These are phyloP conservation scores for Drosophila funebris DNA, from an alignment of 1,140 invertebrate genomes.

Conservation along the genomic window DNA sequence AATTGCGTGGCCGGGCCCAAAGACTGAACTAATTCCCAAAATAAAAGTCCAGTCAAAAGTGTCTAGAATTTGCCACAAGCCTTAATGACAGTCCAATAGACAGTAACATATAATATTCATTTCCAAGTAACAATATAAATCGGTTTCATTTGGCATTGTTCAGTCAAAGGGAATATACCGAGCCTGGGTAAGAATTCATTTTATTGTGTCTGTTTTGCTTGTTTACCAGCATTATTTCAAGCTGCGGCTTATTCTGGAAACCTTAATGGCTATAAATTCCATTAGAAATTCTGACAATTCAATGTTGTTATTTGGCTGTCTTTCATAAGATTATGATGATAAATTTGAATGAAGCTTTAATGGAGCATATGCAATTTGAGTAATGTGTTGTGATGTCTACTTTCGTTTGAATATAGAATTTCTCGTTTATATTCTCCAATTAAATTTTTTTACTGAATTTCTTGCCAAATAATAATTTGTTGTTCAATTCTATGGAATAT, in stretches of 20 bases:
- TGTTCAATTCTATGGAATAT: not conserved
- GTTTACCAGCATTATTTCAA: slow-evolving; percentile 3
- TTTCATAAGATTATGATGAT: not conserved
- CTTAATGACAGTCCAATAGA: slow-evolving; percentile 46
- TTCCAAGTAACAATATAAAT: slow-evolving; percentile 16
- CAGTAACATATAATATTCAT: slow-evolving; percentile 28
- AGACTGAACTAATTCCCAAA: not conserved
- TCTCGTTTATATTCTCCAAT: too few relatives aligned
- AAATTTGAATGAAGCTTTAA: not conserved
- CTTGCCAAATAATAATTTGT: not conserved
- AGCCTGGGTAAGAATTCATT: not conserved
- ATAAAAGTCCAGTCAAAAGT: slow-evolving; percentile 32
- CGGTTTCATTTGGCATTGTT: not conserved
- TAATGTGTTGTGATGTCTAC: not conserved
- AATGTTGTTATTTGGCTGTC: not conserved
- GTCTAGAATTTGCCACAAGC: slow-evolving; percentile 25
- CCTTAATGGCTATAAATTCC: not conserved
- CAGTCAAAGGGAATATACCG: not conserved
- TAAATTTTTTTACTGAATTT: not conserved
- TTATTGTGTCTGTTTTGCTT: not conserved
- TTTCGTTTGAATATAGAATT: not conserved
- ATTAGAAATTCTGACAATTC: not conserved
- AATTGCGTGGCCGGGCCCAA: slow-evolving; percentile 27
- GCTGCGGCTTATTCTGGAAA: not conserved
- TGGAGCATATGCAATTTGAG: not conserved